Evolutionary conservation across 2,888 invertebrate species (phyloP).

Genomic region (Diaphora mendica): DNA sequence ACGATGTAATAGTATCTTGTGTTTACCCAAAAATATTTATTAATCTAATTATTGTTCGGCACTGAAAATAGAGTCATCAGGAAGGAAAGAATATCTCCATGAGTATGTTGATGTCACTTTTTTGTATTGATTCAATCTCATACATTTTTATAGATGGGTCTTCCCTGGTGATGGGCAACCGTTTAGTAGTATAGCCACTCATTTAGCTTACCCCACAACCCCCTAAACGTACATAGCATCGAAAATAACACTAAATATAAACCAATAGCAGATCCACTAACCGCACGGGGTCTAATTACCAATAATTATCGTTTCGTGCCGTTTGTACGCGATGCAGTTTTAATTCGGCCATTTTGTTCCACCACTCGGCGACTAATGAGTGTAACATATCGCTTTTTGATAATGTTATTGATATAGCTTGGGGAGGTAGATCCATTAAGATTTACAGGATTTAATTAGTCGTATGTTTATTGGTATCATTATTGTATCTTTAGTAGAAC

Average conservation of each 20-base stretch:
- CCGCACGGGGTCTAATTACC: constrained; percentile 77
- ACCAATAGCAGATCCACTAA: constrained; percentile 59
- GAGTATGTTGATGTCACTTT: not conserved
- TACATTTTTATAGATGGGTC: not conserved
- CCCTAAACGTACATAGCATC: constrained; percentile 47
- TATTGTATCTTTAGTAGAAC: not conserved
- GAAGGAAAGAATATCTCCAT: not conserved
- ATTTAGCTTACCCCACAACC: constrained; percentile 31
- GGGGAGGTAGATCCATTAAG: constrained; percentile 44
- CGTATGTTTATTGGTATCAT: not conserved
- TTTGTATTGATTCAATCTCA: not conserved
- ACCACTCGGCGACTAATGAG: constrained; percentile 69
- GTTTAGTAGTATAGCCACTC: constrained; percentile 21
- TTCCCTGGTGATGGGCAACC: not conserved
- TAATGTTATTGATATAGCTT: constrained; percentile 74
- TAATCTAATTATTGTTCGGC: not conserved
- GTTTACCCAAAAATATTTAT: too few species aligned
- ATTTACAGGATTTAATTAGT: constrained; percentile 44
- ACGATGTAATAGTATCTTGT: too few species aligned
- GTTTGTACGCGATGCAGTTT: constrained; percentile 74
- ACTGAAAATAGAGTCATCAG: not conserved
- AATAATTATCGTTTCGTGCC: constrained; percentile 74
- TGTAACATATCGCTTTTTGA: constrained; percentile 79
- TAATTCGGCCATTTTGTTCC: constrained; percentile 77
- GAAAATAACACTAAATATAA: constrained; percentile 64